Evolutionary conservation across 2,113 vertebrate species (phyloP).

Genomic region (Bubo bubo): DNA sequence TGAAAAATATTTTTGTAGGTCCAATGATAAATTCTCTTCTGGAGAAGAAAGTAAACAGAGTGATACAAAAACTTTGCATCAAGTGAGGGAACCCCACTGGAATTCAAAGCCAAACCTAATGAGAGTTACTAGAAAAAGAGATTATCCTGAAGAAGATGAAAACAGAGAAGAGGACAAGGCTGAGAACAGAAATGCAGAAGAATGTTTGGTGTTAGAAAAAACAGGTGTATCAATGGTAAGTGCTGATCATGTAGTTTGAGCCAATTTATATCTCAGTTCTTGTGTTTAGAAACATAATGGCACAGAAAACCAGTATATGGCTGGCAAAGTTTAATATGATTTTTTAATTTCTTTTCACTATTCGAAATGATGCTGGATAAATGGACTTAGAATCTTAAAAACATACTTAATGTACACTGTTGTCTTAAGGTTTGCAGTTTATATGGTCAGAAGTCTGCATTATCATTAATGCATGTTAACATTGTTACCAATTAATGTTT

Average conservation of each 20-base stretch:
- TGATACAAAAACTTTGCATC: not conserved
- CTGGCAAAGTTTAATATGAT: not conserved
- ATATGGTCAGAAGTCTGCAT: not conserved
- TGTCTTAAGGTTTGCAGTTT: not conserved
- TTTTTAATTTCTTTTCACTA: accelerated
- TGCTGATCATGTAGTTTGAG: not conserved
- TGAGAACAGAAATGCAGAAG: not conserved
- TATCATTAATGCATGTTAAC: not conserved
- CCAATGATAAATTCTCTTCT: not conserved
- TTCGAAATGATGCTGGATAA: not conserved
- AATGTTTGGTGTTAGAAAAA: not conserved
- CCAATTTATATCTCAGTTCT: not conserved
- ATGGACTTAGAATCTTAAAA: not conserved
- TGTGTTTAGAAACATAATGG: not conserved
- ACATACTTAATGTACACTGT: not conserved
- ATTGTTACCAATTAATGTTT: not conserved
- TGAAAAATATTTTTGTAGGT: slow-evolving; percentile 27
- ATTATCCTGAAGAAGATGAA: not conserved
- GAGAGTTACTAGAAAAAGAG: not conserved
- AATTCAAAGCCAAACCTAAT: not conserved
- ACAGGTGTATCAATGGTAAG: not conserved
- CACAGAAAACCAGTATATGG: not conserved
- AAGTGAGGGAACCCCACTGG: not conserved
- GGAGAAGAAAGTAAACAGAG: not conserved
- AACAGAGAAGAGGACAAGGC: not conserved